Base-by-base conservation (phyloP, 2,888 invertebrate species). In the Rhagonycha lutea region DNA sequence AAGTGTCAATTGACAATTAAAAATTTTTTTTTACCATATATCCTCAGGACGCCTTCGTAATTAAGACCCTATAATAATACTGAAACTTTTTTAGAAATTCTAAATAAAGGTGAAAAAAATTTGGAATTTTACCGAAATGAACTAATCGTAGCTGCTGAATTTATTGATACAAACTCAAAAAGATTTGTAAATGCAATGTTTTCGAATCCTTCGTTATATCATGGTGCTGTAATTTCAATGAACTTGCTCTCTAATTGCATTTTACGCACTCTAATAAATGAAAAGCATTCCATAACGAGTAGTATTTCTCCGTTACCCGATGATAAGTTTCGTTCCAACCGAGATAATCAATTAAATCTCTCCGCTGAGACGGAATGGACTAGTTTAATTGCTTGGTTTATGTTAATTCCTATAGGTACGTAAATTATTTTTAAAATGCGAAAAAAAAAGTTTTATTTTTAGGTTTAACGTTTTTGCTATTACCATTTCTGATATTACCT, bases 401-500 rank as follows among this genome's bases (percentile, higher is more conserved):
- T n/a, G n/a, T n/a, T 78, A n/a, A n/a, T 87, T 68, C 87, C 88
- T 3, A 76, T 86, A 14, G 86, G 87, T 83, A 81, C 80, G 24
- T 9, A 32, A 63, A 70, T 11, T 67, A 24, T 47, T n/a, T 28
- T 28, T 14, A 12, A 29, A 7, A 62, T 11, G 18, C 18, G 2
- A 18, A n/a, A 18, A 18, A 2, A 18, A 18, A 18, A 18, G 1
- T 18, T 65, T 14, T 18, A 14, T 4, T 12, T 24, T 61, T 85
- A 84, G 86, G 85, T 69, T 80, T 88, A 10, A 82, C 90, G 8
- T 83, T 90, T 24, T 85, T 91, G 14, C 82, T 87, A 14, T 87
- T 89, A 0, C 88, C 91, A 80, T 91, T 91, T 77, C 88, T 92
- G 1, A 86, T 91, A 0, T 90, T 94, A 73, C 92, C 93, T 3